Base-by-base conservation (phyloP, 2,113 vertebrate genomes). In the Malaclemys terrapin region DNA sequence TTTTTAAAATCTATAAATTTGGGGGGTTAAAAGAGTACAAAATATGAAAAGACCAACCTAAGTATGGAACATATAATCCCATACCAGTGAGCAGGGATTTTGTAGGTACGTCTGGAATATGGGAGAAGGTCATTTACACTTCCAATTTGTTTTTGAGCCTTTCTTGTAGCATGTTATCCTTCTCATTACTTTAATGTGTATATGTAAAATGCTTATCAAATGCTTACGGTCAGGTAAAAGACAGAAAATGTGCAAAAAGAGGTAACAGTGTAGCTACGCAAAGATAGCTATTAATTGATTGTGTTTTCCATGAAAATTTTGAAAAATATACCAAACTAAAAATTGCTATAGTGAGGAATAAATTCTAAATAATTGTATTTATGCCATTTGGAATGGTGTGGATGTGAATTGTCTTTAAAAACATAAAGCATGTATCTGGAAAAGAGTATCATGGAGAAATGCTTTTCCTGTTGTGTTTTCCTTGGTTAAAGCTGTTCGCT, bases 1-100 rank as follows among this genome's bases (percentile, higher is more conserved):
- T 94, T 97, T 97, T 35, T 82, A 98, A 97, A 93, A 90, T 57
- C 59, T 96, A 93, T 95, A 91, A 92, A 97, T 97, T 97, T 94
- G 92, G 49, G 83, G 45, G 47, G 38, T 96, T 97, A 89, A 97
- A 96, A 96, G 87, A 93, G 94, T 90, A 86, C 82, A 95, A 97
- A 96, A 96, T 89, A 89, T 31, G 76, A 97, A 87, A 92, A 92
- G 88, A 45, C 76, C 76, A 13, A 89, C 17, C 42, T 98, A 54
- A 20, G 90, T 91, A 91, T 93, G 80, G 88, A 84, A 96, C 91
- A 84, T 82, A 94, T 92, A 95, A 96, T 95, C 84, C 93, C 75
- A 87, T 80, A 82, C 20, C 25, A 93, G 69, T 79, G 84, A 97
- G 89, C 84, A 97, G 90, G 89, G 78, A 93, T 91, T 96, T 95